Percentiles rank a stretch among this genome's conserved stretches.
These are phyloP conservation scores for Anas acuta DNA, from an alignment of 2,797 vertebrate species.

Conservation along the genomic window DNA sequence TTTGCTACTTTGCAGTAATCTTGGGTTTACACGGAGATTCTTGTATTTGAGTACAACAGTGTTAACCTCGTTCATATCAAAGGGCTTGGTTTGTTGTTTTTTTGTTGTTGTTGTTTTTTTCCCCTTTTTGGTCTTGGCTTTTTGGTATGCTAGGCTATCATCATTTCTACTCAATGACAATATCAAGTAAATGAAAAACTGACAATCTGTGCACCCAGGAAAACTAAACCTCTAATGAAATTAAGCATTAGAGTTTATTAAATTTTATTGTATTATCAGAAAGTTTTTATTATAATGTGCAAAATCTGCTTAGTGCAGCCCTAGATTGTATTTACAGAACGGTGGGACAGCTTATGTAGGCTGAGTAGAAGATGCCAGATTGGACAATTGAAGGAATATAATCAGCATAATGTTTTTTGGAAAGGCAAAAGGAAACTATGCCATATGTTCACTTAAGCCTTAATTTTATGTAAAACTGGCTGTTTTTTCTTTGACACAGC, in stretches of 20 bases:
- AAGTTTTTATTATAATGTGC: slow-evolving; percentile 84
- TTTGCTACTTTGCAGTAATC: slow-evolving; percentile 51
- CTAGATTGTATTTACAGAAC: slow-evolving; percentile 83
- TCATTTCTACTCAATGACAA: slow-evolving; percentile 59
- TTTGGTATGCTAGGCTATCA: slow-evolving; percentile 47
- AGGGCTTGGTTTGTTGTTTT: background rate
- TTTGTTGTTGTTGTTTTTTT: background rate
- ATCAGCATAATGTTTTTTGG: slow-evolving; percentile 88
- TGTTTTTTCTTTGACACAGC: slow-evolving; percentile 81
- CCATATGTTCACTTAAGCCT: slow-evolving; percentile 87
- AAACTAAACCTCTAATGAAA: slow-evolving; percentile 81
- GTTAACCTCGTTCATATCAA: slow-evolving; percentile 15
- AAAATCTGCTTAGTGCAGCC: slow-evolving; percentile 92
- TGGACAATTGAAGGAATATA: slow-evolving; percentile 89
- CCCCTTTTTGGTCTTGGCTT: background rate
- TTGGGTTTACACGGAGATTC: slow-evolving; percentile 57
- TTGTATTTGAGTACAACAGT: background rate
- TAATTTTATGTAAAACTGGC: slow-evolving; percentile 85
- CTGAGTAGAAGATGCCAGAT: slow-evolving; percentile 92
- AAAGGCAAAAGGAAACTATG: slow-evolving; percentile 85
- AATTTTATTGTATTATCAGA: slow-evolving; percentile 84
- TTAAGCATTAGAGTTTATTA: slow-evolving; percentile 83
- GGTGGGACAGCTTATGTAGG: slow-evolving; percentile 87
- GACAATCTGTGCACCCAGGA: slow-evolving; percentile 73
- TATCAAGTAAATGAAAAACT: slow-evolving; percentile 71